These are phyloP conservation scores for Apotomis turbidana DNA, from an alignment of 2,888 invertebrate genomes.

Conservation along the genomic window DNA sequence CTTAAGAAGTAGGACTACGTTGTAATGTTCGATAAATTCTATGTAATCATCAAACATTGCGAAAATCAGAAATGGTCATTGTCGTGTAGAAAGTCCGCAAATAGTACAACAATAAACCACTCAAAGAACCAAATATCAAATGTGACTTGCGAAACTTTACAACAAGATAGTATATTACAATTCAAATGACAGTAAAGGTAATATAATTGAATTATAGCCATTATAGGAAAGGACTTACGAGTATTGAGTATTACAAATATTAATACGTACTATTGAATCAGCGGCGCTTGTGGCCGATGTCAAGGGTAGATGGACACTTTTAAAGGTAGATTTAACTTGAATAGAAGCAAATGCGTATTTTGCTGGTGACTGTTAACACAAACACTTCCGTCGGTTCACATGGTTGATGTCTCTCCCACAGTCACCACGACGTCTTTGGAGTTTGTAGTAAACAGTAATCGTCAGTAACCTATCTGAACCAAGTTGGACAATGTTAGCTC, in stretches of 20 bases:
- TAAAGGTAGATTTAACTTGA: conserved; percentile 5
- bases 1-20: neutral
- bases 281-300: conserved; percentile 14
- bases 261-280: conserved; percentile 22
- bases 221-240: conserved; percentile 15
- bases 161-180: conserved; percentile 26
- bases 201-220: conserved; percentile 27
- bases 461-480: neutral
- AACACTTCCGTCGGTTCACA: conserved; percentile 10
- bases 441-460: neutral
- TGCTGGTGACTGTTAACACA: neutral
- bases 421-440: conserved; percentile 2
- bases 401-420: neutral
- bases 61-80: conserved; percentile 13
- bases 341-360: conserved; percentile 2
- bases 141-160: conserved; percentile 28
- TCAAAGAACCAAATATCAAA: conserved; percentile 27
- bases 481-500: neutral
- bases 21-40: neutral
- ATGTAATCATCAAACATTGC: conserved; percentile 1
- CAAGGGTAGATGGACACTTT: conserved; percentile 11
- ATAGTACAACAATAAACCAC: conserved; percentile 14
- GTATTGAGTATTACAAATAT: conserved; percentile 19
- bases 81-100: conserved; percentile 19
- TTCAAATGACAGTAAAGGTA: conserved; percentile 28